Evolutionary conservation across 2,113 vertebrate genomes (phyloP).

Genomic region (Embiotoca jacksoni): DNA sequence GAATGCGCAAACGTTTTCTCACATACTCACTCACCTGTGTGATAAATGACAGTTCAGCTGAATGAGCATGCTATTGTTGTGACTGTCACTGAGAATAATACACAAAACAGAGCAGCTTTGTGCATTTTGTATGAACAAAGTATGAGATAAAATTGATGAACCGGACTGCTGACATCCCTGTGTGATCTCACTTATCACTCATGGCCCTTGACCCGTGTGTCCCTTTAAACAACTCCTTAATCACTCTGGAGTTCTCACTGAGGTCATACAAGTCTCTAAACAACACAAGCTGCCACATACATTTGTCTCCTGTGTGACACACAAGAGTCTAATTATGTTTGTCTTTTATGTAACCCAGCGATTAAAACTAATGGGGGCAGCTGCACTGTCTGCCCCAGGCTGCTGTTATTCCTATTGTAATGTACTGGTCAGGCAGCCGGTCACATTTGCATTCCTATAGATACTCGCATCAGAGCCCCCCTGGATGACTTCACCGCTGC

Average conservation of each 20-base stretch:
- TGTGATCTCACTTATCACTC: conserved; percentile 78
- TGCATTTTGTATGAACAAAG: conserved; percentile 38
- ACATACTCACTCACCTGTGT: conserved; percentile 47
- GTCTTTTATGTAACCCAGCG: conserved; percentile 68
- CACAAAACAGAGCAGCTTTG: conserved; percentile 65
- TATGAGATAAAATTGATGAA: conserved; percentile 76
- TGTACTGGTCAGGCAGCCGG: conserved; percentile 61
- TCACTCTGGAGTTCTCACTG: conserved; percentile 70
- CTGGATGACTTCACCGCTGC: conserved; percentile 65
- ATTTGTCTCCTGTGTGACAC: conserved; percentile 76
- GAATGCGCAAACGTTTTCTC: conserved; percentile 13
- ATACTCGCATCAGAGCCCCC: conserved; percentile 61
- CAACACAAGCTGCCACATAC: conserved; percentile 65
- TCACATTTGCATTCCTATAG: conserved; percentile 82
- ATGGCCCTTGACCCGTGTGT: conserved; percentile 62
- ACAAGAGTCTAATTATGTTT: conserved; percentile 66
- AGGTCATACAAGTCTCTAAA: conserved; percentile 61
- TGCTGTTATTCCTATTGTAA: conserved; percentile 69
- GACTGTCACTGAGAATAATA: conserved; percentile 57
- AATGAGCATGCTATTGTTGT: conserved; percentile 59
- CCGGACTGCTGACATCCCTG: conserved; percentile 53
- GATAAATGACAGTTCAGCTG: conserved; percentile 62
- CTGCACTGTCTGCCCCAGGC: conserved; percentile 71
- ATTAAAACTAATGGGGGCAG: conserved; percentile 75
- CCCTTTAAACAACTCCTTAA: conserved; percentile 74